Evolutionary conservation across 2,888 invertebrate species (phyloP).

Genomic region (Muscina levida): DNA sequence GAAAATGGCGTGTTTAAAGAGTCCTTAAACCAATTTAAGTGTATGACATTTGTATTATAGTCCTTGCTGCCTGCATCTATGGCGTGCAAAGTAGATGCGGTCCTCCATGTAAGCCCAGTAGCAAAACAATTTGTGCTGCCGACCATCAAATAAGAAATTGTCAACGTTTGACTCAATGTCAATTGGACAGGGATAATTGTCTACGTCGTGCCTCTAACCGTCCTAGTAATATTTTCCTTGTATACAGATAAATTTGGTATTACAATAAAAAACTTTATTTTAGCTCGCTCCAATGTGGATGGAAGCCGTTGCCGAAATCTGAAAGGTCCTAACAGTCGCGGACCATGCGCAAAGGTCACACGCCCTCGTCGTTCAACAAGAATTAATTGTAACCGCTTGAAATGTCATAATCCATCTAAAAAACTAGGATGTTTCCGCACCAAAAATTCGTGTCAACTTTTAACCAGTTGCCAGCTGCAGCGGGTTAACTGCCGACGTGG

Average conservation of each 20-base stretch:
- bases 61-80: too few species aligned
- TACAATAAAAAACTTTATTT: not conserved
- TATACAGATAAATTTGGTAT: constrained; percentile 31
- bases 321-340: constrained; percentile 36
- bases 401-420: constrained; percentile 54
- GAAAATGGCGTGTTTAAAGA: too few species aligned
- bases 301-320: constrained; percentile 49
- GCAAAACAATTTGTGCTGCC: constrained; percentile 66
- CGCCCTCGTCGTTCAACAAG: constrained; percentile 15
- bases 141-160: constrained; percentile 60
- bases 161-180: constrained; percentile 68
- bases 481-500: constrained; percentile 68
- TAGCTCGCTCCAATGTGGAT: constrained; percentile 1
- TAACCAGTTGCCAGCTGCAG: constrained; percentile 70
- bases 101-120: constrained; percentile 60
- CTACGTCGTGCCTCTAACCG: not conserved
- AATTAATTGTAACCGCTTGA: constrained; percentile 41
- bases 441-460: constrained; percentile 62
- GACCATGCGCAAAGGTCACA: constrained; percentile 41
- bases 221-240: constrained; percentile 17
- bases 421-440: constrained; percentile 67
- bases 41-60: too few species aligned
- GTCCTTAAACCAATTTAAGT: too few species aligned
- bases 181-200: constrained; percentile 71
- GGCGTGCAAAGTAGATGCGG: constrained; percentile 18